These are phyloP conservation scores for Amblyraja radiata DNA, from an alignment of 2,797 vertebrate genomes.

Conservation along the genomic window DNA sequence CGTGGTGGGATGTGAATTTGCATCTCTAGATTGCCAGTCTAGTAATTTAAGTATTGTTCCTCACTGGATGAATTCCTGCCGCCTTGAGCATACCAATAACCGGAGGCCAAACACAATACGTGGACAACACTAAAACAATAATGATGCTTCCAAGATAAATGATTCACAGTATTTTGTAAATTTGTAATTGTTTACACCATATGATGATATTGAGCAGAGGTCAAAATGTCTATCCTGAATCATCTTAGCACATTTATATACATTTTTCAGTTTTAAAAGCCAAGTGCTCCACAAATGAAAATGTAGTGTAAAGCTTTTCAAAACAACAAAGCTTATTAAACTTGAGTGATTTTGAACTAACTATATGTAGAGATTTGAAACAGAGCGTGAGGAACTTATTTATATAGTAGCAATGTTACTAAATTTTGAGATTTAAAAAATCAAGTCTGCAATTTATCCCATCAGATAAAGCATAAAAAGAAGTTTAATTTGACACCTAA, in stretches of 20 bases:
- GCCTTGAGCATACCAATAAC: background rate
- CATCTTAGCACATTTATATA: background rate
- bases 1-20: too few relatives aligned
- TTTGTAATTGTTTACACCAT: background rate
- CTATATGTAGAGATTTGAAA: background rate
- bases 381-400: background rate
- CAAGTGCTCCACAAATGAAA: background rate
- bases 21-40: too few relatives aligned
- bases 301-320: background rate
- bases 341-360: background rate
- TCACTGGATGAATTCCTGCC: background rate
- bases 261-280: background rate
- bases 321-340: background rate
- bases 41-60: background rate
- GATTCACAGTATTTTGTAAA: background rate
- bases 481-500: too few relatives aligned
- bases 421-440: too few relatives aligned
- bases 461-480: too few relatives aligned
- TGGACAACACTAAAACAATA: background rate
- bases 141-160: background rate
- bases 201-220: background rate
- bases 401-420: background rate
- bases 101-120: background rate
- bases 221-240: background rate
- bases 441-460: too few relatives aligned